phyloP scores from a whole-genome alignment of 2,113 vertebrate species.

The Hippocampus abdominalis region DNA sequence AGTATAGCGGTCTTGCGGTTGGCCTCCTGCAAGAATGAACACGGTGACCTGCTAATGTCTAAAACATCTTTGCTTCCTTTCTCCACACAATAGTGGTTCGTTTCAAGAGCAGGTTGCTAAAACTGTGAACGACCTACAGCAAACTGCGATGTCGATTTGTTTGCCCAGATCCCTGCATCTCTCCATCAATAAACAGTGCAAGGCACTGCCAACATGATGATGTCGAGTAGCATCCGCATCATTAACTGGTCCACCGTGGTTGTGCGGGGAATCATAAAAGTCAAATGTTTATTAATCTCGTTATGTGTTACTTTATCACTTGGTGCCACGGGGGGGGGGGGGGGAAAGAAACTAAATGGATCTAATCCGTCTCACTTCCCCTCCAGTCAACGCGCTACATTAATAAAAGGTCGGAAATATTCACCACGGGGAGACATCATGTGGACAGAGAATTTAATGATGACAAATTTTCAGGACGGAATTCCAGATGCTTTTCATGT shows the following conservation, averaged over 20 bases:
- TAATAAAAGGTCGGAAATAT: conserved; percentile 58
- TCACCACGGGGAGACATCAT: conserved; percentile 65
- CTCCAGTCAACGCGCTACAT: conserved; percentile 41
- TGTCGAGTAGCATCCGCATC: conserved; percentile 15
- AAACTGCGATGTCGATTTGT: neutral
- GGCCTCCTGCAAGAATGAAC: neutral
- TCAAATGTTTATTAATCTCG: conserved; percentile 59
- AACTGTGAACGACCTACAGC: neutral
- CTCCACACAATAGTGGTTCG: neutral
- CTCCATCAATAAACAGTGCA: conserved; percentile 20
- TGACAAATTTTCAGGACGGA: conserved; percentile 47
- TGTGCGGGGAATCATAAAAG: conserved; percentile 28
- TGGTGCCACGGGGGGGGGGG: conserved; percentile 43
- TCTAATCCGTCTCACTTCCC: conserved; percentile 68
- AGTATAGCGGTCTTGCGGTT: neutral
- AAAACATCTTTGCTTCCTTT: neutral
- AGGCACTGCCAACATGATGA: conserved; percentile 12
- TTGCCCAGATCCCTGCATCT: conserved; percentile 3
- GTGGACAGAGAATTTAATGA: conserved; percentile 57
- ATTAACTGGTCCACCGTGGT: conserved; percentile 14
- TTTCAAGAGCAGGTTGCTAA: neutral
- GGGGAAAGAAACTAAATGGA: conserved; percentile 62
- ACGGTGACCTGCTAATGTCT: conserved; percentile 4
- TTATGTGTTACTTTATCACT: conserved; percentile 64
- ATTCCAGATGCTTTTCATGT: conserved; percentile 35